Evolutionary conservation across 2,888 invertebrate species (phyloP), one percentile per base, ranked within the genome.

Genomic region (Callimorpha dominula): DNA sequence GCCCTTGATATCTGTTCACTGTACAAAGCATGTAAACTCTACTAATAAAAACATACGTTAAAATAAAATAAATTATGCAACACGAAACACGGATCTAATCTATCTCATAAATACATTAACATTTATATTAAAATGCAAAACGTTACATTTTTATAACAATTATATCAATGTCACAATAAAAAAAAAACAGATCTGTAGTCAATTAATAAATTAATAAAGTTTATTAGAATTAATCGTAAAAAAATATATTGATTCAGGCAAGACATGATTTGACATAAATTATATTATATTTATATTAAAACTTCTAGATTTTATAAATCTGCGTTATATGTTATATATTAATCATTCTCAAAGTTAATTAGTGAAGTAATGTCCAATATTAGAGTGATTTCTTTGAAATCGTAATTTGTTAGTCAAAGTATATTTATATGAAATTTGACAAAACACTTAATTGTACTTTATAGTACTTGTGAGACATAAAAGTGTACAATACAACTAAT

Each of bases 51-150:
- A 90, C 86, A 82, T 52, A 74, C 46, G 81, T 91, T 91, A 92
- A 90, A 92, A 92, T 91, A 91, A 84, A 92, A 94, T 94, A 94
- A 94, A 94, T 94, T 94, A 94, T 88, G 92, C 92, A 94, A 94
- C 91, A 92, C 88, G 91, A 92, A 92, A 92, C 89, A 91, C 85
- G 82, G 88, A 89, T 86, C 85, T 87, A 90, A 87, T 78, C 80
- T 83, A 83, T 65, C 69, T 79, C 78, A 78, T 81, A 81, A 82
- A 84, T 81, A 82, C 77, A 81, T 81, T 80, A 78, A 81, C 78
- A 78, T 85, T 84, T 84, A 80, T 81, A 80, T 76, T 76, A 82
- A 85, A 86, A 85, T 84, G 83, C 83, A 81, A 81, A 78, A 80
- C 75, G 80, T 78, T 78, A 85, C 78, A 81, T 79, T 77, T 76